These are phyloP conservation scores for Falco columbarius DNA, from an alignment of 2,797 vertebrate genomes.

Conservation along the genomic window DNA sequence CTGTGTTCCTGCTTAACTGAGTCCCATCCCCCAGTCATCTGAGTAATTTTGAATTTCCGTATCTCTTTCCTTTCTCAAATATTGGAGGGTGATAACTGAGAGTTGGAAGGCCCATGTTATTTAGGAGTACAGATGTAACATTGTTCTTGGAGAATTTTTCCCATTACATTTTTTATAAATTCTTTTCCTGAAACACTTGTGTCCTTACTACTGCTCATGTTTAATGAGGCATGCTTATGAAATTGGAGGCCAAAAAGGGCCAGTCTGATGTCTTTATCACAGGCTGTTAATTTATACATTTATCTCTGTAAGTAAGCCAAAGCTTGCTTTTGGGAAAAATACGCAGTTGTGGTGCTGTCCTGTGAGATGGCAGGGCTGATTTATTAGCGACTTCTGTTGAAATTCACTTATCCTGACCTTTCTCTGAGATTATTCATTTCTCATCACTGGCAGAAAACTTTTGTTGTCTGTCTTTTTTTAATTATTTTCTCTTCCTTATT, in stretches of 20 bases:
- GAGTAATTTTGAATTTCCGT: not conserved
- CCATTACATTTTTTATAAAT: not conserved
- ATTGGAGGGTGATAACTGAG: not conserved
- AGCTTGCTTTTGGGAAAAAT: not conserved
- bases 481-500: not conserved
- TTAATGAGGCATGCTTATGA: constrained; percentile 15
- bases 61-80: not conserved
- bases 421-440: not conserved
- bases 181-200: not conserved
- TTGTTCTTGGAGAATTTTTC: not conserved
- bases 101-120: not conserved
- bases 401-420: not conserved
- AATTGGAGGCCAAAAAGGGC: not conserved
- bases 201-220: not conserved
- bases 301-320: not conserved
- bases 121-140: not conserved
- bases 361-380: not conserved
- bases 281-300: not conserved
- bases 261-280: not conserved
- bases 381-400: not conserved
- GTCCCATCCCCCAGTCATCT: not conserved
- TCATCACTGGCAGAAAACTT: not conserved
- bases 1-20: not conserved
- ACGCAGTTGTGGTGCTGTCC: not conserved
- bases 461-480: not conserved